Evolutionary conservation across 2,113 vertebrate species (phyloP).

Genomic region (Corvus cornix): DNA sequence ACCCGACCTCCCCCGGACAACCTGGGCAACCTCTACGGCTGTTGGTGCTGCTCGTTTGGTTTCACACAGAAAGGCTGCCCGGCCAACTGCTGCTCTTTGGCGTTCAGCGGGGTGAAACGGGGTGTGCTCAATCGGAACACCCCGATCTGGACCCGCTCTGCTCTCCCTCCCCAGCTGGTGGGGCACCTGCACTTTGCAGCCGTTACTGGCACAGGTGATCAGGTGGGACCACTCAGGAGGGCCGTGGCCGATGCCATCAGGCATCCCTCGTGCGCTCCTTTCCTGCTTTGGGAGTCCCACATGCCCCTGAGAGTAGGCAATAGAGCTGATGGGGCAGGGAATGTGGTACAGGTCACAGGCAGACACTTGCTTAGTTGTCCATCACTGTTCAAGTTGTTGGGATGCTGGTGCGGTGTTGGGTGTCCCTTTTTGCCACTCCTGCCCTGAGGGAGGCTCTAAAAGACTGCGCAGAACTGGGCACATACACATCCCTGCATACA

Average conservation of each 20-base stretch:
- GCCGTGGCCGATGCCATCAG: accelerated
- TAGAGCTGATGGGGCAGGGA: neutral
- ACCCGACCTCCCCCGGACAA: neutral
- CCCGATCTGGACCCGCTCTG: neutral
- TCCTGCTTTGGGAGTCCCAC: neutral
- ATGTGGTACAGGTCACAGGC: neutral
- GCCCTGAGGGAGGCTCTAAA: neutral
- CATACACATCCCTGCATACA: accelerated
- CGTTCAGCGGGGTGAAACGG: neutral
- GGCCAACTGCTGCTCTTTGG: neutral
- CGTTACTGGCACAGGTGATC: neutral
- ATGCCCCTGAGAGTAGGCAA: accelerated
- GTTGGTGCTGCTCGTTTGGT: neutral
- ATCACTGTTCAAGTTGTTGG: neutral
- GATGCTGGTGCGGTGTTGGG: accelerated
- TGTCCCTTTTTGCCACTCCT: neutral
- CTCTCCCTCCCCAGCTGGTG: neutral
- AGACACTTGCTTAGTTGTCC: neutral
- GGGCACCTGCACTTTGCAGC: neutral
- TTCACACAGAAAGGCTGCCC: neutral
- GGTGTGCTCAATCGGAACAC: neutral
- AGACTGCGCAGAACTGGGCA: neutral
- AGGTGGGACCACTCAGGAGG: neutral
- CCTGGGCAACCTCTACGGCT: neutral
- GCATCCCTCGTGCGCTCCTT: neutral